Evolutionary conservation across 2,113 vertebrate species (phyloP), one percentile per base, ranked within the genome.

Genomic region (Capricornis sumatraensis): DNA sequence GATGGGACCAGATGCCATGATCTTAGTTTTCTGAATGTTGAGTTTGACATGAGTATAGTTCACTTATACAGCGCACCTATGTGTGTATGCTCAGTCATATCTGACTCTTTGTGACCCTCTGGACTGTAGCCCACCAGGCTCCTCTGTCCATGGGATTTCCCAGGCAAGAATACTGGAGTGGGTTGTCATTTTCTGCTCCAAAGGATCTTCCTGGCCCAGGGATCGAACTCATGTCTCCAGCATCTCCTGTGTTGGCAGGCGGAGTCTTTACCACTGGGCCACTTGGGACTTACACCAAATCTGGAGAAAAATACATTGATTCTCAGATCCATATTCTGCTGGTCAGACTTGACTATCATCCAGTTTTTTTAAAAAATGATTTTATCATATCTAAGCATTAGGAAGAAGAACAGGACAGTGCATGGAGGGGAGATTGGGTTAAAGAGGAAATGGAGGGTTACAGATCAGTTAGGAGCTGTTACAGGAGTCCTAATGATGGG

Each of bases 401-500:
- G 30, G 60, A 60, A 74, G 25, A 47, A 74, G 36, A 60, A 47
- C 33, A 2, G 89, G 23, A 40, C 3, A 71, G 40, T 71, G 4
- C 16, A 28, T 19, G 43, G 5, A 40, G 16, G 25, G n/a, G 2
- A 45, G n/a, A 45, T 12, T 45, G 27, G 9, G 45, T 43, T 78
- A 15, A 82, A 78, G 27, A 47, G 28, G 14, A 57, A 58, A n/a
- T 1, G 33, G 45, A 64, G 45, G 23, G 27, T 52, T 30, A 3
- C 3, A 58, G 64, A 33, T 9, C 10, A 21, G 14, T 71, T 45
- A 82, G 81, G 58, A 58, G 19, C 23, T 47, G 0, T 25, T 5
- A 17, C 5, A 7, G 9, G 7, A 14, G 25, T n/a, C 23, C 47
- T n/a, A 45, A 1, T 15, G 50, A 45, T 4, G 3, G 7, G 9